Percentiles rank a stretch among this genome's conserved stretches.
Conservation (phyloP, 35 echinoderm and acorn worm genomes). For the Heliocidaris erythrogramma region DNA sequence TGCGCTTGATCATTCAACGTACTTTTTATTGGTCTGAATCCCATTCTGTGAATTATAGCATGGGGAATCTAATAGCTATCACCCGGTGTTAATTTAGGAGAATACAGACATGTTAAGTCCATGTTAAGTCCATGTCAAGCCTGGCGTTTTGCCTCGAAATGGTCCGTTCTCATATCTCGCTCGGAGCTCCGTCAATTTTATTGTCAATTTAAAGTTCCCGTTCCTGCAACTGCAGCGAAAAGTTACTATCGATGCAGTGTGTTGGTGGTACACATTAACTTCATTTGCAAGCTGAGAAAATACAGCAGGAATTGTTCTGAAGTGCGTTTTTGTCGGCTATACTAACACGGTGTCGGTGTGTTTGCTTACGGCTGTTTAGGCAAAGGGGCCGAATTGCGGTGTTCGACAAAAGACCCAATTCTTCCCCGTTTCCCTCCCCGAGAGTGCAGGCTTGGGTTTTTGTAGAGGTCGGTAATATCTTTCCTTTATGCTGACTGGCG, state of each 20-base stretch:
- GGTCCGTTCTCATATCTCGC: neutral
- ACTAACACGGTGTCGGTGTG: constrained; percentile 27
- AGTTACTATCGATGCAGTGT: neutral
- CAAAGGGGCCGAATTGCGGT: neutral
- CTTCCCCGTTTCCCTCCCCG: constrained; percentile 25
- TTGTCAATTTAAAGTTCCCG: neutral
- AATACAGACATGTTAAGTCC: neutral
- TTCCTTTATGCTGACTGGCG: neutral
- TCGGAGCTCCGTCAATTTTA: neutral
- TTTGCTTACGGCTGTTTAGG: constrained; percentile 51
- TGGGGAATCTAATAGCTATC: neutral
- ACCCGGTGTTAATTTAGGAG: neutral
- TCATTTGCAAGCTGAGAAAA: constrained; percentile 50
- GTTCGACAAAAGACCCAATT: constrained; percentile 48
- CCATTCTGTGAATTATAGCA: neutral
- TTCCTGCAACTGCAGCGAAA: neutral
- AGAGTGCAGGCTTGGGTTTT: constrained; percentile 40
- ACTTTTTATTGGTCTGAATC: neutral
- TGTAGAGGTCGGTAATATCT: neutral
- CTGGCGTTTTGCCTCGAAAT: neutral
- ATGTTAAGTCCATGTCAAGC: neutral
- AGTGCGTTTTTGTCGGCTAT: constrained; percentile 43
- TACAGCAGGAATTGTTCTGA: constrained; percentile 32
- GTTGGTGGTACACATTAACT: constrained; percentile 40
- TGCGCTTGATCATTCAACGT: neutral